phyloP scores from a whole-genome alignment of 2,797 vertebrate genomes.

The Clarias laeviceps region DNA sequence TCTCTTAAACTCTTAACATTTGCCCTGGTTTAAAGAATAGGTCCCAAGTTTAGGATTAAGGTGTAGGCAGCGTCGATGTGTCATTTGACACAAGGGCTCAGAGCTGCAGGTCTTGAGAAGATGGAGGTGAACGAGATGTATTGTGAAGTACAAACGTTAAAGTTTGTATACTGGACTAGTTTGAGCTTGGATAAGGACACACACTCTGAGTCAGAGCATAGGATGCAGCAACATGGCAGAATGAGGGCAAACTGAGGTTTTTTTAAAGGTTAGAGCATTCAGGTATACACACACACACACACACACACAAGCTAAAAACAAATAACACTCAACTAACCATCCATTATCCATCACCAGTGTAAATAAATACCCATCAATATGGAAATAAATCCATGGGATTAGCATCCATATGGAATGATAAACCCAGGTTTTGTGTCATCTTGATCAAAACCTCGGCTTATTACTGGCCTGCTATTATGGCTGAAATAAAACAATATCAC shows the following conservation, averaged over 20 bases:
- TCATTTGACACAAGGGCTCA: background rate
- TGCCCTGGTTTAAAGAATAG: background rate
- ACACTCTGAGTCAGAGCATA: constrained; percentile 13
- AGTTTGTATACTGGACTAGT: background rate
- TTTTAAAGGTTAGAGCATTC: constrained; percentile 23
- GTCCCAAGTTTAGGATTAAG: background rate
- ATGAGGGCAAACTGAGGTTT: constrained; percentile 24
- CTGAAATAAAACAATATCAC: constrained; percentile 12
- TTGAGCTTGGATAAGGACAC: constrained; percentile 14
- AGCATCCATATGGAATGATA: background rate
- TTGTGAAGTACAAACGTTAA: too few species aligned
- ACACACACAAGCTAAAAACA: constrained; percentile 13
- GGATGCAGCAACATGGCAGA: constrained; percentile 27
- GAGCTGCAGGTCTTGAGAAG: background rate
- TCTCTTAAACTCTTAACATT: constrained; percentile 15
- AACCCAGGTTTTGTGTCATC: background rate
- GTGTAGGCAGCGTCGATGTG: background rate
- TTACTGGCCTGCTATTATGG: constrained; percentile 3
- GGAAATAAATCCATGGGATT: background rate
- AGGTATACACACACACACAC: background rate
- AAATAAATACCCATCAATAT: background rate
- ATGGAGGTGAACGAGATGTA: constrained; percentile 12
- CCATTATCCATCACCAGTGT: constrained; percentile 1
- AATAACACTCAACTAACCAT: background rate
- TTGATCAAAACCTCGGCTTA: background rate